Evolutionary conservation across 2,797 vertebrate genomes (phyloP).

Genomic region (Alexandromys oeconomus): DNA sequence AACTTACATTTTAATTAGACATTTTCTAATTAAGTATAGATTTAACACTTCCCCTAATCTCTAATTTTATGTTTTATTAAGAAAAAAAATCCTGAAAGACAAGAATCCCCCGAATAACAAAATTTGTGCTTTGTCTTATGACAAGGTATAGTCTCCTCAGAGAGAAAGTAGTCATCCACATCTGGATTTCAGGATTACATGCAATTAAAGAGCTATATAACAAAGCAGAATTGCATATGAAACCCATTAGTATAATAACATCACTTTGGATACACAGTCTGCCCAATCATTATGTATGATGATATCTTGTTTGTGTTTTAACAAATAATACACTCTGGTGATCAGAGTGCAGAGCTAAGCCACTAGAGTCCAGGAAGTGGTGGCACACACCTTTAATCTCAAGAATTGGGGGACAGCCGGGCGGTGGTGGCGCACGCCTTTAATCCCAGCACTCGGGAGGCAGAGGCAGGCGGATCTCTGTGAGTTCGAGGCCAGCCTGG

Average conservation of each 20-base stretch:
- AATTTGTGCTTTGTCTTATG: background rate
- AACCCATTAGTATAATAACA: background rate
- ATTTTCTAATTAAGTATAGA: background rate
- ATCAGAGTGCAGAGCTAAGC: too few species aligned
- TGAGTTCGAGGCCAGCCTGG: too few species aligned
- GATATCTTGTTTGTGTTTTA: too few species aligned
- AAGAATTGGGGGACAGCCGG: too few species aligned
- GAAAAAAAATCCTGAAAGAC: background rate
- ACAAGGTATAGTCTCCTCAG: background rate
- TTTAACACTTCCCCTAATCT: background rate
- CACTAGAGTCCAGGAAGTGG: too few species aligned
- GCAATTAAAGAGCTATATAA: constrained; percentile 23
- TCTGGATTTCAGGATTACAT: background rate
- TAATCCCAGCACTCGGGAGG: too few species aligned
- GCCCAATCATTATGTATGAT: background rate
- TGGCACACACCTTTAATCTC: too few species aligned
- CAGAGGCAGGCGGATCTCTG: too few species aligned
- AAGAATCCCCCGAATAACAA: background rate
- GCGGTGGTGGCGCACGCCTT: too few species aligned
- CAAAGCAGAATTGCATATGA: background rate
- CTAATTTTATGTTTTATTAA: background rate
- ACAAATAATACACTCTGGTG: too few species aligned
- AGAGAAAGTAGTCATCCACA: background rate
- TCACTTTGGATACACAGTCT: background rate
- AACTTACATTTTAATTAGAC: background rate